phyloP scores from a whole-genome alignment of 2,888 invertebrate species.

The Sycophila texana region DNA sequence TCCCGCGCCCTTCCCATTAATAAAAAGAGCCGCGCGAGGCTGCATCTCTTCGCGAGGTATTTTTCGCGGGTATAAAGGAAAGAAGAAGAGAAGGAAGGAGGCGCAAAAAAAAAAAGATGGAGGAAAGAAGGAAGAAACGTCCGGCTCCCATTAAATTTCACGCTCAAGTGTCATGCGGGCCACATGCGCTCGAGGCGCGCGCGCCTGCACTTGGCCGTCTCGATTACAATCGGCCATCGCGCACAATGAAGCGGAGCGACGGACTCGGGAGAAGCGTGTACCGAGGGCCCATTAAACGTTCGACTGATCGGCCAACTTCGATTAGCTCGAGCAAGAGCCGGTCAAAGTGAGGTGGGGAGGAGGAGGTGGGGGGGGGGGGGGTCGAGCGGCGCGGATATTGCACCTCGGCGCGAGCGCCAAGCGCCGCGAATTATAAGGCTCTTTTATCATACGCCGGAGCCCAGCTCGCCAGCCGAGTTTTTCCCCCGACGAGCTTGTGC shows the following conservation, averaged over 20 bases:
- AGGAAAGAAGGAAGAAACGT: constrained; percentile 9
- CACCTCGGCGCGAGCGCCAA: constrained; percentile 15
- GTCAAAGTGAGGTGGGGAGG: constrained; percentile 2
- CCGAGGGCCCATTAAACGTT: constrained; percentile 27
- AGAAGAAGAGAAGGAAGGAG: not conserved
- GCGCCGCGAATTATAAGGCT: constrained; percentile 41
- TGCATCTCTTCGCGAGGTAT: constrained; percentile 19
- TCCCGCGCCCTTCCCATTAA: constrained; percentile 19
- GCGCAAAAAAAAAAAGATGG: not conserved
- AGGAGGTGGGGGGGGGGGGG: not conserved
- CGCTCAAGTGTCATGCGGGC: constrained; percentile 39
- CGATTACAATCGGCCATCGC: constrained; percentile 49
- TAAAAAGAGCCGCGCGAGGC: constrained; percentile 18
- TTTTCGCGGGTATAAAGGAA: constrained; percentile 1
- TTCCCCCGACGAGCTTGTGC: not conserved
- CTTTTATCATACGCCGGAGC: constrained; percentile 33
- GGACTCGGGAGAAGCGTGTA: constrained; percentile 6
- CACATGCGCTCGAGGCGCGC: constrained; percentile 25
- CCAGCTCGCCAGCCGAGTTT: not conserved
- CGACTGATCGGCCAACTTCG: constrained; percentile 44
- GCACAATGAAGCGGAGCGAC: constrained; percentile 30
- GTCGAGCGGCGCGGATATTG: no score
- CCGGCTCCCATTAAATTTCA: constrained; percentile 42
- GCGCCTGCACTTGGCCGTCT: constrained; percentile 27
- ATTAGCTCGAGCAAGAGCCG: constrained; percentile 26